Percentiles rank a stretch among this genome's conserved stretches.
phyloP scores from a whole-genome alignment of 2,888 invertebrate species.

The Celastrina argiolus region DNA sequence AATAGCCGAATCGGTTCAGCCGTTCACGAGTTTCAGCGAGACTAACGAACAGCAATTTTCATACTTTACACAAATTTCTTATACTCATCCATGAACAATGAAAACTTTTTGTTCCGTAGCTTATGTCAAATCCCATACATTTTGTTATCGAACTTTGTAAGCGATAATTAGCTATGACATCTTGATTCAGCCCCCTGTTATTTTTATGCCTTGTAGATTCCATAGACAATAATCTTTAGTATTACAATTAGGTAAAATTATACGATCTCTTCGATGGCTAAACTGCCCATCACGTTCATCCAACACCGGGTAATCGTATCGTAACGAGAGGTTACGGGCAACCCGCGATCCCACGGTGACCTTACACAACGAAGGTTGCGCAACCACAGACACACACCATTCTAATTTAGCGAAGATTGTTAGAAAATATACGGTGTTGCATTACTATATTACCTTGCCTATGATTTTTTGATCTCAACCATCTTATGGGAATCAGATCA shows the following conservation, averaged over 20 bases:
- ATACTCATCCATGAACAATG: too few relatives aligned
- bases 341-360: constrained; percentile 16
- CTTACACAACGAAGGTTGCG: constrained; percentile 15
- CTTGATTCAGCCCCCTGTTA: too few relatives aligned
- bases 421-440: constrained; percentile 12
- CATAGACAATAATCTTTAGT: neutral
- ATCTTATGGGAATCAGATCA: neutral
- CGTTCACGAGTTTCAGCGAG: too few relatives aligned
- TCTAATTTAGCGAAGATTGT: constrained; percentile 16
- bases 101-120: too few relatives aligned
- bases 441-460: constrained; percentile 4
- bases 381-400: neutral
- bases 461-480: neutral
- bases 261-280: neutral
- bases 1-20: too few relatives aligned
- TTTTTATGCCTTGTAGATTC: too few relatives aligned
- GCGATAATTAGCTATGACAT: too few relatives aligned
- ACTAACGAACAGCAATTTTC: too few relatives aligned
- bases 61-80: too few relatives aligned
- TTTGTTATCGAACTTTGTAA: too few relatives aligned
- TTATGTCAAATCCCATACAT: too few relatives aligned
- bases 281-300: neutral
- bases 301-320: neutral
- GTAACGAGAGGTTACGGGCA: constrained; percentile 12
- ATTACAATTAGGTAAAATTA: neutral